A percentile compares a stretch with the other conserved stretches of the same genome.
These are phyloP conservation scores for Acromyrmex charruanus DNA, from an alignment of 1,140 invertebrate species.

Conservation along the genomic window DNA sequence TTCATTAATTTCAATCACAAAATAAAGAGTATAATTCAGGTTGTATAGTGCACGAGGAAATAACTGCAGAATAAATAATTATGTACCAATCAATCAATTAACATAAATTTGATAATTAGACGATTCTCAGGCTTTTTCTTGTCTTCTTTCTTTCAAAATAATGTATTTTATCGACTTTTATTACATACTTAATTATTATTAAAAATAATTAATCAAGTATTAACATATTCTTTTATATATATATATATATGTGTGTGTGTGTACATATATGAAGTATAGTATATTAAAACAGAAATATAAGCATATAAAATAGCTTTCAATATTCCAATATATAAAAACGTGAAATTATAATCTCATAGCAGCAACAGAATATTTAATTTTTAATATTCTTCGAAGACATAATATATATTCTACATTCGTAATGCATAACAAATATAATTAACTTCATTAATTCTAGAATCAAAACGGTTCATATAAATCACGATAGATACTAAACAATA, in stretches of 20 bases:
- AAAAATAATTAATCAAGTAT: not conserved
- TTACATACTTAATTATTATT: not conserved
- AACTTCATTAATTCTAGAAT: not conserved
- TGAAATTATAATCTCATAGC: not conserved
- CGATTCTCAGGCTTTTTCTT: not conserved
- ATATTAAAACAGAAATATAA: slow-evolving; percentile 1
- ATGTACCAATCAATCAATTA: not conserved
- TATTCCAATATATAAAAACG: not conserved
- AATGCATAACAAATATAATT: slow-evolving; percentile 2
- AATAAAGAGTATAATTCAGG: not conserved
- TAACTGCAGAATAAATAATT: not conserved
- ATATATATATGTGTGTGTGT: too few species aligned
- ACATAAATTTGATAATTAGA: not conserved
- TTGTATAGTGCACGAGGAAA: not conserved
- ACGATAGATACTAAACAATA: not conserved
- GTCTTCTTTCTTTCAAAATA: not conserved
- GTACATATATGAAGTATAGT: not conserved
- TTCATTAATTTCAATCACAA: slow-evolving; percentile 17
- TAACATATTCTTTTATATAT: not conserved
- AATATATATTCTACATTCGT: not conserved
- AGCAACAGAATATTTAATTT: not conserved
- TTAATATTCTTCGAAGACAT: not conserved
- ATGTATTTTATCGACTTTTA: not conserved
- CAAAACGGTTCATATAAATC: not conserved
- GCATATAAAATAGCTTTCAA: not conserved